Base-by-base conservation (phyloP, 1,140 invertebrate species). In the Cotesia typhae region DNA sequence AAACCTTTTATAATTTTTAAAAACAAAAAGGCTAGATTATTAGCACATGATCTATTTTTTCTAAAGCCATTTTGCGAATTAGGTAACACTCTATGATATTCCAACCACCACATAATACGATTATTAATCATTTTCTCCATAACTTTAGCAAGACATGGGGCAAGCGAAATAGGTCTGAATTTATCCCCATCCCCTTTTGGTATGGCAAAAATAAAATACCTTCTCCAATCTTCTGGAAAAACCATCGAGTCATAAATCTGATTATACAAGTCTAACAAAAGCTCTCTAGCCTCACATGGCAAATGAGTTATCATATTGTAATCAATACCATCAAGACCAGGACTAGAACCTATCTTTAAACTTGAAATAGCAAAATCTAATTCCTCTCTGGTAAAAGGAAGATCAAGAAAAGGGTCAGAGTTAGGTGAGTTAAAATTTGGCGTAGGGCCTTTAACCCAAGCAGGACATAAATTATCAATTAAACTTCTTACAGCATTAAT, bases 81-180 rank as follows among this genome's bases (percentile, higher is more conserved):
- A 1, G 71, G 70, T 12, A 77, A 63, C 14, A 59, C 63, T 51
- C 51, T 12, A 35, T 77, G 65, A n/a, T 53, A 75, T 61, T 76
- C 76, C 14, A 70, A 36, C 61, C 59, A 77, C 60, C 65, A 79
- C n/a, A 59, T 47, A 0, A 77, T 12, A 51, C 71, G 70, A 35
- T 65, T 71, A 38, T 79, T 75, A n/a, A 79, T 69, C 4, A 77
- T 74, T 65, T 72, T 75, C 55, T 79, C 75, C 12, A 75, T 67
- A 3, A 74, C 17, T 74, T 79, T 76, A 7, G 53, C 53, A 3
- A 76, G 7, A 52, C 67, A 75, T 17, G 73, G 51, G 5, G 73
- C 75, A 4, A 79, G 35, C 4, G 76, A 75, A 14, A 79, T 75
- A 12, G 78, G 75, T 47, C 76, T 37, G 17, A 63, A n/a, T 47